Evolutionary conservation across 2,888 invertebrate species (phyloP).

Genomic region (Drosophila rellima): DNA sequence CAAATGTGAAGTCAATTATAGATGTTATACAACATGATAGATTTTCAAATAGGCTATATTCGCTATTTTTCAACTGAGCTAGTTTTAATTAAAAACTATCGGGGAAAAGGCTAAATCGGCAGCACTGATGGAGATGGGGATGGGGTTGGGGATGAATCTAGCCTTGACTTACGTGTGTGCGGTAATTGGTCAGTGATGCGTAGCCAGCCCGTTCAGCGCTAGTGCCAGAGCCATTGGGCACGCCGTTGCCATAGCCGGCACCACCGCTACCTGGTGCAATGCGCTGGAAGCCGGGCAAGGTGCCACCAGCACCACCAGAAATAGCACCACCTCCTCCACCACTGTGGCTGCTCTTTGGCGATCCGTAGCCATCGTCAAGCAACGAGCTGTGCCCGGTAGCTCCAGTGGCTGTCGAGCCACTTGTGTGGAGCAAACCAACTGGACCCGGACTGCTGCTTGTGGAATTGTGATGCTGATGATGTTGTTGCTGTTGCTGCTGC

Average conservation of each 20-base stretch:
- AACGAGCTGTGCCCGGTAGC: conserved; percentile 57
- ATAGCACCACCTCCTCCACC: conserved; percentile 74
- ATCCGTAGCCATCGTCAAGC: conserved; percentile 83
- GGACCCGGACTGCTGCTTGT: conserved; percentile 68
- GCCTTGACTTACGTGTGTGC: conserved; percentile 81
- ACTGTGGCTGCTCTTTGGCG: conserved; percentile 81
- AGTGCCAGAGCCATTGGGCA: conserved; percentile 66
- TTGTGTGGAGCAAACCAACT: conserved; percentile 57
- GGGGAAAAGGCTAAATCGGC: not conserved
- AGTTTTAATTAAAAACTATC: not conserved
- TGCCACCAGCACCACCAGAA: conserved; percentile 69
- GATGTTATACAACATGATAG: not conserved
- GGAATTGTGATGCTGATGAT: conserved; percentile 71
- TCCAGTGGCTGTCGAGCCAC: conserved; percentile 56
- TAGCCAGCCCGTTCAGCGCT: conserved; percentile 75
- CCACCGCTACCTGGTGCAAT: conserved; percentile 70
- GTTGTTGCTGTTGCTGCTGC: conserved; percentile 57
- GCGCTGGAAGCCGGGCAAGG: conserved; percentile 84
- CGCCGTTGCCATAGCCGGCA: conserved; percentile 63
- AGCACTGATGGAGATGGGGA: not conserved
- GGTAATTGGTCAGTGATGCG: conserved; percentile 83
- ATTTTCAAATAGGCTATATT: too few species aligned
- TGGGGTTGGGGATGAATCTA: not conserved
- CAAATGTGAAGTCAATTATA: too few species aligned
- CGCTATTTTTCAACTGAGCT: not conserved